Conservation (phyloP, 2,888 invertebrate species). For the Zygogramma bicolorata region DNA sequence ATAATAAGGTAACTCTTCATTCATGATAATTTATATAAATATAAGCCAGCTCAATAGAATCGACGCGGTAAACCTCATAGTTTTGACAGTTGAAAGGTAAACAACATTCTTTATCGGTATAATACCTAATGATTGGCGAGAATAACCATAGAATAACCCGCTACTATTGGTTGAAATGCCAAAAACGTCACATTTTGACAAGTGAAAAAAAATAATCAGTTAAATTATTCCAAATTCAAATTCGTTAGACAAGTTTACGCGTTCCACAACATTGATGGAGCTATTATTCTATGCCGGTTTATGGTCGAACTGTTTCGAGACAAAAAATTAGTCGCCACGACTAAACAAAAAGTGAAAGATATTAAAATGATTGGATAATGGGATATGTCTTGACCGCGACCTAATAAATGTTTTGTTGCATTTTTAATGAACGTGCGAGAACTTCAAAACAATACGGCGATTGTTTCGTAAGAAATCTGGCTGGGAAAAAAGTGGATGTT, state of each 20-base stretch:
- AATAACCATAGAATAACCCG: no score
- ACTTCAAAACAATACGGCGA: neutral
- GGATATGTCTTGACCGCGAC: conserved; percentile 4
- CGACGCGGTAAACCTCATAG: no score
- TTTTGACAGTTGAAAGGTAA: no score
- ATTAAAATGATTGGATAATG: conserved; percentile 11
- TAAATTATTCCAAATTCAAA: no score
- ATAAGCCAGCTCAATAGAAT: no score
- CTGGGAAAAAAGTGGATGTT: conserved; percentile 7
- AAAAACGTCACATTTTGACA: no score
- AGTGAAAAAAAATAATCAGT: no score
- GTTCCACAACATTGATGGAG: neutral
- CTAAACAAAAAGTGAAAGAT: conserved; percentile 16
- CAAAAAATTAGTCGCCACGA: neutral
- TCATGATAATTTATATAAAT: no score
- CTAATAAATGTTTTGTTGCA: conserved; percentile 9
- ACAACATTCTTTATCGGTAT: no score
- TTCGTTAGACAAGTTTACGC: neutral
- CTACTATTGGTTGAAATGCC: no score
- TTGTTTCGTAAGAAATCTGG: conserved; percentile 5
- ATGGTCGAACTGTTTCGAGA: neutral
- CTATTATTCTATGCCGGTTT: neutral
- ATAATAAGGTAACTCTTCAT: no score
- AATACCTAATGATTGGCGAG: no score
- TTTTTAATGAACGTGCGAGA: conserved; percentile 7